These are phyloP conservation scores for Dorcus parallelipipedus DNA, from an alignment of 2,888 invertebrate species.

Conservation along the genomic window DNA sequence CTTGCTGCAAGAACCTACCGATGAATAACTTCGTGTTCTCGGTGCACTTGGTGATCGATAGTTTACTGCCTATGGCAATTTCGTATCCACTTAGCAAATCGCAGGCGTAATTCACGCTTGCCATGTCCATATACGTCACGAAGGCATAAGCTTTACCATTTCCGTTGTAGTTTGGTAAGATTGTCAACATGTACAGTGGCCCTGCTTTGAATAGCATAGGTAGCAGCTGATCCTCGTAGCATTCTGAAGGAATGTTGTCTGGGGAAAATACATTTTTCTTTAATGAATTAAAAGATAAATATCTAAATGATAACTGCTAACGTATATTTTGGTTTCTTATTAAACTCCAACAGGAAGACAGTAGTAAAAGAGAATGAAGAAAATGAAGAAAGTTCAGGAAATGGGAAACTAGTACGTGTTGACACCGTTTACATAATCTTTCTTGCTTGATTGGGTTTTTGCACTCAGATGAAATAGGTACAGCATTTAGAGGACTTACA, in stretches of 20 bases:
- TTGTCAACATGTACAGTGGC: background rate
- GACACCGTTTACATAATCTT: no score
- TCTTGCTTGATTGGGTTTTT: no score
- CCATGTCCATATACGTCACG: background rate
- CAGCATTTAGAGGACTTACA: background rate
- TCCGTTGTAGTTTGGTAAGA: background rate
- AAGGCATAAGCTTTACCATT: conserved; percentile 1
- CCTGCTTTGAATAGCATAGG: conserved; percentile 6
- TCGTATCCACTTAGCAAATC: conserved; percentile 6
- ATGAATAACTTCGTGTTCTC: background rate
- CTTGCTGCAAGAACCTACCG: background rate
- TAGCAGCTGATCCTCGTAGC: conserved; percentile 5
- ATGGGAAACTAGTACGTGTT: no score
- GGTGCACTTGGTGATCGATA: background rate
- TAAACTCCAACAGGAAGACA: background rate
- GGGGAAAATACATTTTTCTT: background rate
- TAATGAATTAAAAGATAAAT: background rate
- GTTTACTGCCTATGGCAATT: background rate
- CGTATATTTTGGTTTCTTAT: background rate
- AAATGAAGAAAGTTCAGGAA: no score
- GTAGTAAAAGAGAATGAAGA: no score
- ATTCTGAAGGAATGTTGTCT: conserved; percentile 7
- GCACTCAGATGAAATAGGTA: background rate
- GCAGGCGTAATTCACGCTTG: background rate
- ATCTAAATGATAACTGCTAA: background rate